Percentiles rank a stretch among this genome's conserved stretches.
Conservation (phyloP, 1,140 invertebrate species). For the Zaprionus capensis region DNA sequence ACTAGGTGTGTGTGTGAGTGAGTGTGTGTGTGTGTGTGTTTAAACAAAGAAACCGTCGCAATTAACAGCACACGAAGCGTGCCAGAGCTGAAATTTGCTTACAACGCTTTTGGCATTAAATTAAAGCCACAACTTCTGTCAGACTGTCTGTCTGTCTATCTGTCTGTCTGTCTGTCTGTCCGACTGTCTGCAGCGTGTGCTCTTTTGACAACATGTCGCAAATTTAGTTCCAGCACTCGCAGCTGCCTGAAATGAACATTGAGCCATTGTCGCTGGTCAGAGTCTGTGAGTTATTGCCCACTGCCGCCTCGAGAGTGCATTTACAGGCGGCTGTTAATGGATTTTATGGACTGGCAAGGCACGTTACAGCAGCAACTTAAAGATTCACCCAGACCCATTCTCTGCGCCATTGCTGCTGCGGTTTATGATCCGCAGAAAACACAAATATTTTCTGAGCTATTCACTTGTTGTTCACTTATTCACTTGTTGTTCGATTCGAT, state of each 20-base stretch:
- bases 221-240: slow-evolving; percentile 55
- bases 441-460: slow-evolving; percentile 32
- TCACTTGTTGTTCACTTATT: slow-evolving; percentile 14
- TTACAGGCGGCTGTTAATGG: slow-evolving; percentile 72
- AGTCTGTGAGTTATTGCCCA: neutral
- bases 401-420: slow-evolving; percentile 15
- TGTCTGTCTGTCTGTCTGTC: neutral
- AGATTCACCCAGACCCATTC: slow-evolving; percentile 31
- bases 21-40: slow-evolving; percentile 5
- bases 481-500: slow-evolving; percentile 20
- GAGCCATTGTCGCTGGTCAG: slow-evolving; percentile 43
- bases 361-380: slow-evolving; percentile 2
- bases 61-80: slow-evolving; percentile 54
- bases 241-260: slow-evolving; percentile 32
- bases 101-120: slow-evolving; percentile 51
- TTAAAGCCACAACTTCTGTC: slow-evolving; percentile 37
- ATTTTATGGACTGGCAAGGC: slow-evolving; percentile 56
- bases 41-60: slow-evolving; percentile 39
- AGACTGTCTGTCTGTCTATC: neutral
- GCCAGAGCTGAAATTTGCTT: slow-evolving; percentile 58
- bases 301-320: slow-evolving; percentile 44
- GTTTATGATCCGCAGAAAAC: slow-evolving; percentile 36
- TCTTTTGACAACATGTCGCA: slow-evolving; percentile 73
- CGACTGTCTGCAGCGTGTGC: slow-evolving; percentile 25
- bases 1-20: neutral